Base-by-base conservation (phyloP, 2,113 vertebrate genomes). In the Macquaria ambigua region DNA sequence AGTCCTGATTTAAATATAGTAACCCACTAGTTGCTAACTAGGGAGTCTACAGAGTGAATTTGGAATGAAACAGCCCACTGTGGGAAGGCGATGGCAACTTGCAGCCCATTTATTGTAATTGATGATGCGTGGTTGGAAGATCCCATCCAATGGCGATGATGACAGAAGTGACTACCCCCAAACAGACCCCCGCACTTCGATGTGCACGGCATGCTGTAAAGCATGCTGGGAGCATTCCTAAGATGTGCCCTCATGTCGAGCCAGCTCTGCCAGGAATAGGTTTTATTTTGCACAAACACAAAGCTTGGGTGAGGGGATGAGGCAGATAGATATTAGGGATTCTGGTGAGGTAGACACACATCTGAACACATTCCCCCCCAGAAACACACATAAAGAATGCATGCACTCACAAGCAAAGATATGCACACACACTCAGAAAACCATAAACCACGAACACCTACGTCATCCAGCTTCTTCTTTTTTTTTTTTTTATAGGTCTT, bases 191-290 rank as follows among this genome's bases (percentile, higher is more conserved):
- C 34, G 7, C 74, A 62, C 34, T 58, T 55, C 53, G 55, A 67
- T 28, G 16, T 78, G 52, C n/a, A 34, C 2, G 28, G 10, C 41
- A n/a, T 56, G 70, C 79, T 79, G 56, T 72, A 5, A 77, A 53
- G 77, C 82, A 74, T 61, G 77, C 69, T 62, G 71, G 78, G 75
- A 71, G 74, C 82, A 88, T 90, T 90, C 87, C 88, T 87, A 64
- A 84, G 84, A 83, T 61, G 43, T 89, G 81, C 81, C 87, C 87
- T 94, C 92, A 91, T 85, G 70, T 74, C 21, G 53, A 87, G 74
- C 59, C 64, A 3, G 31, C 18, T 14, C 48, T 88, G 79, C 61
- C 77, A 77, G 90, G 81, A 87, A 83, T 50, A 66, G 23, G n/a
- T 83, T 88, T 72, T 34, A 39, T 90, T 91, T 58, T 79, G 72